Percentiles rank a stretch among this genome's conserved stretches.
Evolutionary conservation across 2,797 vertebrate species (phyloP).

Genomic region (Xerus rutilus): DNA sequence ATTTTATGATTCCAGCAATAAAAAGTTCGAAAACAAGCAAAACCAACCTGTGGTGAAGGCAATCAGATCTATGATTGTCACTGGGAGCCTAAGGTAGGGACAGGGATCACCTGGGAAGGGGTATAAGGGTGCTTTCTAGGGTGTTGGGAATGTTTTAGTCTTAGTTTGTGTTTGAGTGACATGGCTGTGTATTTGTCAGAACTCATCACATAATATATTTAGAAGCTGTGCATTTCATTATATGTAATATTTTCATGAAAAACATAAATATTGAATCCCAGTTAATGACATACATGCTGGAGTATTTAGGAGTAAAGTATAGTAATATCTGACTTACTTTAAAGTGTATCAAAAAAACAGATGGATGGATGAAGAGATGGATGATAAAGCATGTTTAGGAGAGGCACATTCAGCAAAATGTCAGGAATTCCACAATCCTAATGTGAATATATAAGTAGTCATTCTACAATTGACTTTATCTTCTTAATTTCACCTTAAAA

Average conservation of each 20-base stretch:
- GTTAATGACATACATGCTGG: background rate
- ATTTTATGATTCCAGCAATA: slow-evolving; percentile 4
- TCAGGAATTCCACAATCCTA: background rate
- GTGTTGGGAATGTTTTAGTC: background rate
- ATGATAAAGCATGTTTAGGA: background rate
- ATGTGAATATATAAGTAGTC: background rate
- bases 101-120: background rate
- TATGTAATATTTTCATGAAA: background rate
- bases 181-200: background rate
- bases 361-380: background rate
- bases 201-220: background rate
- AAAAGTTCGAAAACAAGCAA: background rate
- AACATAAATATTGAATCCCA: background rate
- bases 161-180: background rate
- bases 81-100: background rate
- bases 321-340: background rate
- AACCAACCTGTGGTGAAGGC: background rate
- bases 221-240: background rate
- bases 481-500: background rate
- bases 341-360: background rate
- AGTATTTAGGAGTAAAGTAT: background rate
- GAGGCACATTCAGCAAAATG: background rate
- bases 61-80: background rate
- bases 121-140: background rate
- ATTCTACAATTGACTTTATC: background rate